A percentile compares a stretch with the other conserved stretches of the same genome.
Evolutionary conservation across 2,113 vertebrate genomes (phyloP).

Genomic region (Silurus glanis): DNA sequence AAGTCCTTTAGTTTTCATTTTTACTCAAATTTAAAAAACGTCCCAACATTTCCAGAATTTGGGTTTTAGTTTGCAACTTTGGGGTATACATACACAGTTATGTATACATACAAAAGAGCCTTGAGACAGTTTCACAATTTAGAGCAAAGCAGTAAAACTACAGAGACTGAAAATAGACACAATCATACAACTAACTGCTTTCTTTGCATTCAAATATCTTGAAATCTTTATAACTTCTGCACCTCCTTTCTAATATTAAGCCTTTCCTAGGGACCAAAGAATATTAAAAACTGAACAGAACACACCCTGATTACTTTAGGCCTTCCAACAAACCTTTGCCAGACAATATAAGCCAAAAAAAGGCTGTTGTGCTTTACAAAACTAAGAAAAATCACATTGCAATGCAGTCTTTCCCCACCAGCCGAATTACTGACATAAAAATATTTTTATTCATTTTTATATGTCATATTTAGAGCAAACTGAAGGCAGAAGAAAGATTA

Average conservation of each 20-base stretch:
- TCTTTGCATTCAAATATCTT: background rate
- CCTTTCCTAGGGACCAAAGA: background rate
- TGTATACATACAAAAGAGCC: conserved; percentile 25
- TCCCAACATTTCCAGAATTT: no score
- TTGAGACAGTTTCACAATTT: conserved; percentile 1
- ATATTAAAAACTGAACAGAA: conserved; percentile 3
- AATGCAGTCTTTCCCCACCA: background rate
- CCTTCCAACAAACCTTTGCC: background rate
- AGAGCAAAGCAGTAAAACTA: background rate
- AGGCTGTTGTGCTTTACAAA: background rate
- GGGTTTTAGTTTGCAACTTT: background rate
- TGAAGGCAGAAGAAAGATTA: conserved; percentile 2
- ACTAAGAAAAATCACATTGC: background rate
- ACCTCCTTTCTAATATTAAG: conserved; percentile 7
- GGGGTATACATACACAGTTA: background rate
- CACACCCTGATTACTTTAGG: conserved; percentile 1
- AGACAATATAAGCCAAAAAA: background rate
- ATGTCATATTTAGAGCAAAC: conserved; percentile 2
- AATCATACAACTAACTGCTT: background rate
- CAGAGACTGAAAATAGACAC: background rate
- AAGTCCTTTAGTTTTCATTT: no score
- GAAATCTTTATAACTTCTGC: conserved; percentile 2
- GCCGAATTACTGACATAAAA: background rate
- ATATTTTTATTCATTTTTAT: background rate
- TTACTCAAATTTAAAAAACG: no score